These are phyloP conservation scores for Eclectus roratus DNA, from an alignment of 2,113 vertebrate species.

Conservation along the genomic window DNA sequence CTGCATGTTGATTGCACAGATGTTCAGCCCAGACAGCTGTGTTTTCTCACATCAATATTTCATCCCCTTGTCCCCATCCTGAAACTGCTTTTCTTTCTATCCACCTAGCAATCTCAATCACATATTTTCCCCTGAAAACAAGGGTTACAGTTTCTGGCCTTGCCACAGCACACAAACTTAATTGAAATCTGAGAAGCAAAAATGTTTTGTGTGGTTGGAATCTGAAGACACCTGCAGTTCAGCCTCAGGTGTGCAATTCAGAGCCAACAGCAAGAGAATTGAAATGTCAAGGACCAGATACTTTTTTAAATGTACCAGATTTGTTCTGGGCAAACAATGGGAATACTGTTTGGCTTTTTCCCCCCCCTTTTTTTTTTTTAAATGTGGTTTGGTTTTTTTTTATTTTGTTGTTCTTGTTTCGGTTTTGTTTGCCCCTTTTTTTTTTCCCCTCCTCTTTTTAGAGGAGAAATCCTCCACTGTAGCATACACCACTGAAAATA, in stretches of 20 bases:
- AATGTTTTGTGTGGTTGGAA: neutral
- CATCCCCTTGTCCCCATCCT: neutral
- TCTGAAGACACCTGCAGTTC: conserved; percentile 7
- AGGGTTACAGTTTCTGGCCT: neutral
- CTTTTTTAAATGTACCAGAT: neutral
- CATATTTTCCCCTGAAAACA: neutral
- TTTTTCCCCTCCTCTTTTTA: neutral
- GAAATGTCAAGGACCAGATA: neutral
- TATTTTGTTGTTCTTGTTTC: neutral
- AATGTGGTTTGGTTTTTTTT: too few relatives aligned
- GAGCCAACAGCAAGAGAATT: neutral
- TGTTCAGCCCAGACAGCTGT: neutral
- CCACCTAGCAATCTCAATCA: neutral
- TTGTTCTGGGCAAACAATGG: neutral
- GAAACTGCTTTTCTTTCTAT: neutral
- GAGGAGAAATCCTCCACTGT: neutral
- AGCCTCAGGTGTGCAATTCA: neutral
- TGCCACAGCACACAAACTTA: neutral
- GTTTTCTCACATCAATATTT: neutral
- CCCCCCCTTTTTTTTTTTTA: neutral
- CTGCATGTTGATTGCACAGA: neutral
- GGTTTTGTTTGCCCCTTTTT: neutral
- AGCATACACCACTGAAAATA: neutral
- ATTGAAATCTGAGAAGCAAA: conserved; percentile 13
- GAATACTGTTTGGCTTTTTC: neutral